These are phyloP conservation scores for Neosilurus mollespiculum DNA, from an alignment of 2,797 vertebrate species.

Conservation along the genomic window DNA sequence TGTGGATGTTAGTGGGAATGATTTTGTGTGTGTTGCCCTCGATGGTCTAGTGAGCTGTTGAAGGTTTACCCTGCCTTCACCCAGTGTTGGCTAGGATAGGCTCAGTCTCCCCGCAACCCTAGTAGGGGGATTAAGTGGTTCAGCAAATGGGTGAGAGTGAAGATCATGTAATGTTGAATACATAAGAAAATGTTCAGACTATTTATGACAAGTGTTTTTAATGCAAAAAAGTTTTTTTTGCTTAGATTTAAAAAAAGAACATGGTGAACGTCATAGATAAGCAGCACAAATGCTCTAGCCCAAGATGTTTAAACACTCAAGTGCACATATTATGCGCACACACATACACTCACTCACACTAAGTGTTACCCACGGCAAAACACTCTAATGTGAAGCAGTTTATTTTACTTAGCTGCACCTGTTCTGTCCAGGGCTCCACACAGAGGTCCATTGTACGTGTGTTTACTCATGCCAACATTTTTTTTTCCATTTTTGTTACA, in stretches of 20 bases:
- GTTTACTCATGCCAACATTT: conserved; percentile 23
- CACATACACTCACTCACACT: conserved; percentile 32
- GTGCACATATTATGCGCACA: background rate
- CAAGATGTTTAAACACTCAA: conserved; percentile 34
- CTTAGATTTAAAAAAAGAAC: conserved; percentile 12
- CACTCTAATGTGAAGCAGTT: conserved; percentile 36
- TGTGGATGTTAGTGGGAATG: too few relatives aligned
- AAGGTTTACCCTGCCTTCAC: too few relatives aligned
- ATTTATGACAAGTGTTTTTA: background rate
- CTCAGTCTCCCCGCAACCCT: too few relatives aligned
- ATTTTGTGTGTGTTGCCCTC: too few relatives aligned
- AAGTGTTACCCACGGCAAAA: background rate
- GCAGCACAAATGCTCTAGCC: background rate
- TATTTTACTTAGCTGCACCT: conserved; percentile 54
- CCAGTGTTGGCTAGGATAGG: too few relatives aligned
- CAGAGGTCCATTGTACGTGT: conserved; percentile 43
- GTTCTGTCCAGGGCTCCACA: conserved; percentile 47
- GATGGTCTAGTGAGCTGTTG: too few relatives aligned
- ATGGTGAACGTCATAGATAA: background rate
- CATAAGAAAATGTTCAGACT: background rate
- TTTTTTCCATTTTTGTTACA: background rate
- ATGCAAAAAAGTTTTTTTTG: background rate
- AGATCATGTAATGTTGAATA: background rate
- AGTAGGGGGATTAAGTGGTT: too few relatives aligned
- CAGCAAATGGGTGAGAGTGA: too few relatives aligned